Conservation (phyloP, 2,113 vertebrate species). For the Meleagris gallopavo region DNA sequence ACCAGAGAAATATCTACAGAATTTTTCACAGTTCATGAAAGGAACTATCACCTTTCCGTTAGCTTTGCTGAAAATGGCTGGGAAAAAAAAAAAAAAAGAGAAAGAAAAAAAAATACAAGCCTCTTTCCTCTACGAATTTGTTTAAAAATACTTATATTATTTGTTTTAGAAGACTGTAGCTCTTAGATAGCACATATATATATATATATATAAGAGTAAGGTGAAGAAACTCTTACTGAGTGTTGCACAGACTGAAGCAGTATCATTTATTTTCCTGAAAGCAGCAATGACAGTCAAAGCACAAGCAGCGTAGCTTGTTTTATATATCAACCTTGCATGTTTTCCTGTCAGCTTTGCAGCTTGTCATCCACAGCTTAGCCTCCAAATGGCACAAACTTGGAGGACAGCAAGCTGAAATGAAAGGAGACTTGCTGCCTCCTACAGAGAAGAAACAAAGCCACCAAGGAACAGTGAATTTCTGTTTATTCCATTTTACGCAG, state of each 20-base stretch:
- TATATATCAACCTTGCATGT: constrained; percentile 30
- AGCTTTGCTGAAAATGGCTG: constrained; percentile 25
- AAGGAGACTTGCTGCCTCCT: constrained; percentile 14
- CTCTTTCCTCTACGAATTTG: neutral
- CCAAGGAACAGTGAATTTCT: neutral
- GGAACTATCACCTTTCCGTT: constrained; percentile 27
- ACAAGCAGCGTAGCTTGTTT: neutral
- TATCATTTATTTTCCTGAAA: constrained; percentile 49
- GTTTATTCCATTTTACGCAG: neutral
- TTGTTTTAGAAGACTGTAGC: neutral
- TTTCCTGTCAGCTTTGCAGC: constrained; percentile 53
- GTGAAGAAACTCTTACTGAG: neutral
- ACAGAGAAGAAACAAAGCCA: neutral
- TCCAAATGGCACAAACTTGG: constrained; percentile 41
- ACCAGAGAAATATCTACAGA: constrained; percentile 20
- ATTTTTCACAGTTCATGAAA: constrained; percentile 42
- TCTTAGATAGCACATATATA: neutral
- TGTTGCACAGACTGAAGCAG: neutral
- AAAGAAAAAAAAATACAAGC: neutral
- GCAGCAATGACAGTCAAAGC: neutral
- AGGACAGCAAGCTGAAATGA: constrained; percentile 43
- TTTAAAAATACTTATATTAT: neutral
- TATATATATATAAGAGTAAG: neutral
- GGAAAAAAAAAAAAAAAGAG: neutral
- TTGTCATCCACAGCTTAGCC: constrained; percentile 55